Conservation (phyloP, 2,113 vertebrate genomes). For the Monarcha castaneiventris region DNA sequence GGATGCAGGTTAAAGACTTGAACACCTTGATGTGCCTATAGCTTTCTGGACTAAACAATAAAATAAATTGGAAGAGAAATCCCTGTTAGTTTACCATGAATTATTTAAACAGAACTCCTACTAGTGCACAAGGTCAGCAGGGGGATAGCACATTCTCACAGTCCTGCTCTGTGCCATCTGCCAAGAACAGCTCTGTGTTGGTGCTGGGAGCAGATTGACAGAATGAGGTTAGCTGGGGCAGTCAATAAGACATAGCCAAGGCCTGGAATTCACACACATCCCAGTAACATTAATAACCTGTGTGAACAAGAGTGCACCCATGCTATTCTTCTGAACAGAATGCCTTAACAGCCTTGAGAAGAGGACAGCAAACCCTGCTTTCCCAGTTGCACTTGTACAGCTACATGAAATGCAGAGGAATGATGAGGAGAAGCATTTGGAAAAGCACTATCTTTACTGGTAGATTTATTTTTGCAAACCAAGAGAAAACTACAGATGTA, state of each 20-base stretch:
- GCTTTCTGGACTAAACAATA: not conserved
- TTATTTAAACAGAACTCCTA: slow-evolving; percentile 14
- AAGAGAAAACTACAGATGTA: not conserved
- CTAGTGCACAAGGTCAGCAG: not conserved
- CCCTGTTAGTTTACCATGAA: not conserved
- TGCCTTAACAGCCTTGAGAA: not conserved
- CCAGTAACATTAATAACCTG: not conserved
- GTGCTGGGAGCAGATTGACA: not conserved
- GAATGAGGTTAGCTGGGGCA: not conserved
- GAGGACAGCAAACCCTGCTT: not conserved
- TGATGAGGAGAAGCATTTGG: not conserved
- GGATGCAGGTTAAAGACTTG: not conserved
- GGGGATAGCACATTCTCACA: not conserved
- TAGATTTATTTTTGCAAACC: not conserved
- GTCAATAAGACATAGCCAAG: not conserved
- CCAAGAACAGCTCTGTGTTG: not conserved
- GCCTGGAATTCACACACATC: not conserved
- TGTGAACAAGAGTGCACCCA: not conserved
- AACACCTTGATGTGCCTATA: not conserved
- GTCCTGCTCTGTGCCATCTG: not conserved
- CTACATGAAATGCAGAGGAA: not conserved
- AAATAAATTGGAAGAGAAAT: not conserved
- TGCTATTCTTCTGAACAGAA: not conserved
- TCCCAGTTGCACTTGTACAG: not conserved
- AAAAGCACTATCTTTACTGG: not conserved